phyloP scores from a whole-genome alignment of 2,888 invertebrate species.

The Euphydryas editha region DNA sequence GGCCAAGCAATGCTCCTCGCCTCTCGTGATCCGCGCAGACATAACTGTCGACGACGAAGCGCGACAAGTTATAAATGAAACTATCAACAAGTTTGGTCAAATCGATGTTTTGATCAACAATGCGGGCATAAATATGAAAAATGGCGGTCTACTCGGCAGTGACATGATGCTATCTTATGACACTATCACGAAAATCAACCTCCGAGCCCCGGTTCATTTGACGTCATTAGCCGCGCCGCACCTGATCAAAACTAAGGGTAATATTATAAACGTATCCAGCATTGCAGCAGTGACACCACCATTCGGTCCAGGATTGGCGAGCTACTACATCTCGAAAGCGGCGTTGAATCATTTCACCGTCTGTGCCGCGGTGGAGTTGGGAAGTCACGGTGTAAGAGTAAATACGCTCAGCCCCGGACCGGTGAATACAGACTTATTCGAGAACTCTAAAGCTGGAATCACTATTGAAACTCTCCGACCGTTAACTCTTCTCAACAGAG shows the following conservation, averaged over 20 bases:
- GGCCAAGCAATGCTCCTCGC: not conserved
- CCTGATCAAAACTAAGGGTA: no score
- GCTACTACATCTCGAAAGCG: no score
- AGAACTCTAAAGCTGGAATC: no score
- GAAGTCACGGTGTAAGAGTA: no score
- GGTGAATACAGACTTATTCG: no score
- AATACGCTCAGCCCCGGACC: no score
- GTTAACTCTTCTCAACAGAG: constrained; percentile 47
- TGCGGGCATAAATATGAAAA: not conserved
- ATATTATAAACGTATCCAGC: not conserved
- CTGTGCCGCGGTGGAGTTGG: no score
- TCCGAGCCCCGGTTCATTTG: not conserved
- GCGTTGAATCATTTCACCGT: not conserved
- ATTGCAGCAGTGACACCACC: not conserved
- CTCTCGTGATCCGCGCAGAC: not conserved
- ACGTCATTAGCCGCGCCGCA: not conserved
- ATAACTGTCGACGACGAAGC: not conserved
- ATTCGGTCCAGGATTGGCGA: not conserved
- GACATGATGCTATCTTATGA: no score
- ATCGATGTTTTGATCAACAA: constrained; percentile 3
- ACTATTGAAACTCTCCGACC: constrained; percentile 44
- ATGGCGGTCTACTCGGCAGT: not conserved
- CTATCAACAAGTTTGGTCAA: not conserved
- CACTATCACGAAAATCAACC: not conserved
- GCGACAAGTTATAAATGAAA: not conserved